These are phyloP conservation scores for Venturia canescens DNA, from an alignment of 1,140 invertebrate species.

Conservation along the genomic window DNA sequence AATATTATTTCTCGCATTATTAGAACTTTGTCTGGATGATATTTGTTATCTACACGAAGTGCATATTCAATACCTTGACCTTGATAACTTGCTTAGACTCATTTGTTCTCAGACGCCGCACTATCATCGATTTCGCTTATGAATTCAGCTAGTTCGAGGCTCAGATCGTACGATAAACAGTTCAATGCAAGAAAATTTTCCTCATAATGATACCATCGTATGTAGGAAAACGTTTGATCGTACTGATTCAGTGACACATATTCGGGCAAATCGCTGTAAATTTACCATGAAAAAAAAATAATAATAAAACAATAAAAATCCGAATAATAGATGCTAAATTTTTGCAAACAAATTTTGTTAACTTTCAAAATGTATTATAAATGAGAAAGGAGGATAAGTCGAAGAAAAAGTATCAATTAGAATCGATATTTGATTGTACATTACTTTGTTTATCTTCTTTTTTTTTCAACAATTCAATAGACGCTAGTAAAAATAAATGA, in stretches of 20 bases:
- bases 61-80: not conserved
- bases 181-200: conserved; percentile 51
- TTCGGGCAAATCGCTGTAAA: conserved; percentile 57
- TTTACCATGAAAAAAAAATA: not conserved
- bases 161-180: conserved; percentile 35
- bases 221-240: conserved; percentile 65
- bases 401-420: too few species aligned
- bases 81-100: conserved; percentile 28
- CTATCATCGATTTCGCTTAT: conserved; percentile 22
- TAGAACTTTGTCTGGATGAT: too few species aligned
- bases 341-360: not conserved
- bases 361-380: too few species aligned
- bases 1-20: not conserved
- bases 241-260: conserved; percentile 60
- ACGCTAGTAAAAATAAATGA: too few species aligned
- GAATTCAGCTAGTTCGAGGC: conserved; percentile 42
- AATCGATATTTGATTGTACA: too few species aligned
- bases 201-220: conserved; percentile 63
- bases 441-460: too few species aligned
- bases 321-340: too few species aligned
- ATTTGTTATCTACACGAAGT: too few species aligned
- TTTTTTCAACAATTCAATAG: too few species aligned
- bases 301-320: not conserved
- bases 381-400: too few species aligned
- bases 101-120: not conserved